Conservation (phyloP, 2,113 vertebrate species). For the Columba livia region DNA sequence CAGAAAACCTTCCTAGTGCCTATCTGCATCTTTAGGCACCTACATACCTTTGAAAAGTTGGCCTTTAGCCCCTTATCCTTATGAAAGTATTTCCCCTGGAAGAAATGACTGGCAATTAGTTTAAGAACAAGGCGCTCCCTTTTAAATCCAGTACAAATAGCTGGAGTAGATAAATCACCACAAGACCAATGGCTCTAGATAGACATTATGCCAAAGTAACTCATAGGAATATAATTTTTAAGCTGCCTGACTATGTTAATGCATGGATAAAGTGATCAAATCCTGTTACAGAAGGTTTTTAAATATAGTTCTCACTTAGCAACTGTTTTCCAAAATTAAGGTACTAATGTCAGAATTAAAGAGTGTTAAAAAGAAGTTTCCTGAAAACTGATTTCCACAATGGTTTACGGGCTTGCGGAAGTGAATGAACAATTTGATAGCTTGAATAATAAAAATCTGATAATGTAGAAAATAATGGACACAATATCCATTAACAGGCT, state of each 20-base stretch:
- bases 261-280: neutral
- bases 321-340: slow-evolving; percentile 24
- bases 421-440: neutral
- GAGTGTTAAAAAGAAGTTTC: neutral
- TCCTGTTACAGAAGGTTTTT: neutral
- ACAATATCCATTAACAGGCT: neutral
- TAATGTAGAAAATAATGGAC: neutral
- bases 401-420: neutral
- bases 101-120: slow-evolving; percentile 33
- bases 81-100: slow-evolving; percentile 25
- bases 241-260: neutral
- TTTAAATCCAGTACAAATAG: slow-evolving; percentile 51
- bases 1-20: neutral
- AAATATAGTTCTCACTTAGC: neutral
- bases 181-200: neutral
- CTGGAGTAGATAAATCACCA: slow-evolving; percentile 8
- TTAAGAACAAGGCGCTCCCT: slow-evolving; percentile 10
- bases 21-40: neutral
- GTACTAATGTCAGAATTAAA: neutral
- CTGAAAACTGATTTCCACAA: neutral
- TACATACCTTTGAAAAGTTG: slow-evolving; percentile 23
- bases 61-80: slow-evolving; percentile 38
- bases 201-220: slow-evolving; percentile 21
- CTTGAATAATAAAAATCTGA: neutral
- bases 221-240: slow-evolving; percentile 20